Evolutionary conservation across 1,140 invertebrate species (phyloP).

Genomic region (Patella vulgata): DNA sequence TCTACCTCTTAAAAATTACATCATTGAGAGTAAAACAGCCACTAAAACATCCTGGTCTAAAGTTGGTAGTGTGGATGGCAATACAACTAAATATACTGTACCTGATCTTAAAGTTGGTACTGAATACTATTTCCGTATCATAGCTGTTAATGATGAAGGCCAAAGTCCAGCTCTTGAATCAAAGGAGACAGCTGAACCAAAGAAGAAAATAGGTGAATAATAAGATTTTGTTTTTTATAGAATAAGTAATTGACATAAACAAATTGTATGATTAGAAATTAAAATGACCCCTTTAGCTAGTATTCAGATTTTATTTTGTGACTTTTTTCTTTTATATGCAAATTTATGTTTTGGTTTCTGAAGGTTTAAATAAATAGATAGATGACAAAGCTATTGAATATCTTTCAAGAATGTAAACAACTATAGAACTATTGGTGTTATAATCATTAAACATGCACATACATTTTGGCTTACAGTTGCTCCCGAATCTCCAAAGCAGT

Average conservation of each 20-base stretch:
- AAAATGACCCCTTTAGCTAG: not conserved
- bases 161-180: slow-evolving; percentile 88
- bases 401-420: no score
- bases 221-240: not conserved
- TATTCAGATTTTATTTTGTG: slow-evolving; percentile 3
- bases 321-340: no score
- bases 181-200: slow-evolving; percentile 90
- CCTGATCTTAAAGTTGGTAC: slow-evolving; percentile 88
- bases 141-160: slow-evolving; percentile 94
- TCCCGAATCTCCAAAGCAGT: slow-evolving; percentile 90
- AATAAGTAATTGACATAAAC: not conserved
- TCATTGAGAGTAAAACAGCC: slow-evolving; percentile 87
- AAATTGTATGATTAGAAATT: slow-evolving; percentile 1
- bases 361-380: no score
- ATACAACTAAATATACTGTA: slow-evolving; percentile 75
- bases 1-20: slow-evolving; percentile 91
- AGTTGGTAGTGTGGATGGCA: slow-evolving; percentile 71
- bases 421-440: no score
- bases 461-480: slow-evolving; percentile 75
- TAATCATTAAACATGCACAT: no score
- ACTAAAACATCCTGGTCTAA: slow-evolving; percentile 81
- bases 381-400: no score
- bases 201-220: slow-evolving; percentile 88
- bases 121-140: slow-evolving; percentile 92
- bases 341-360: no score